Evolutionary conservation across 2,797 vertebrate genomes (phyloP).

Genomic region (Falco novaeseelandiae): DNA sequence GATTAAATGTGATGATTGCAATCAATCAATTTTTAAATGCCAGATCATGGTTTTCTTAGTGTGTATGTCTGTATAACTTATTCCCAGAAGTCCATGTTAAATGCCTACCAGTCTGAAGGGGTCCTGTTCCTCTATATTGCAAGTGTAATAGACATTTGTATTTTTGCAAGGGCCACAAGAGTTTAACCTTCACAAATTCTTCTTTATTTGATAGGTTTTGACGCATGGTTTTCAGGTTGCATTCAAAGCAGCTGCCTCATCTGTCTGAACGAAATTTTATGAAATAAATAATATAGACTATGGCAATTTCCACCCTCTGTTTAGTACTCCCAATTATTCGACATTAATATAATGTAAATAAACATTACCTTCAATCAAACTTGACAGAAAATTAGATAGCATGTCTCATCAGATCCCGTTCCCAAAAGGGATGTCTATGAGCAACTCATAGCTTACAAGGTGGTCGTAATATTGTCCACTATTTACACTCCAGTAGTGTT

Average conservation of each 20-base stretch:
- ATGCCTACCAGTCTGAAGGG: neutral
- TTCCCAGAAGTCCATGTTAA: neutral
- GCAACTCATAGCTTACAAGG: neutral
- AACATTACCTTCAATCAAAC: neutral
- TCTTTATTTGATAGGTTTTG: neutral
- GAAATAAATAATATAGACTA: neutral
- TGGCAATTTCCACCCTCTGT: neutral
- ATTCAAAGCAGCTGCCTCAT: neutral
- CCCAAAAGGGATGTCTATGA: neutral
- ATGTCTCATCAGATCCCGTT: neutral
- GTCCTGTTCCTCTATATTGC: neutral
- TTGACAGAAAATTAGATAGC: neutral
- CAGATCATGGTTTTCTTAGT: neutral
- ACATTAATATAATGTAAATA: constrained; percentile 7
- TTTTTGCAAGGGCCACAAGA: neutral
- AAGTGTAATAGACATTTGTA: neutral
- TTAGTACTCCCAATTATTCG: constrained; percentile 12
- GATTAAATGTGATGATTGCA: neutral
- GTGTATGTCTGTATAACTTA: neutral
- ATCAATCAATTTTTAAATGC: neutral
- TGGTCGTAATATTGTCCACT: neutral
- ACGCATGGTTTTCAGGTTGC: neutral
- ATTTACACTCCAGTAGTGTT: neutral
- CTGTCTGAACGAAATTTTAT: neutral
- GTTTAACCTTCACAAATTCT: neutral